These are phyloP conservation scores for Phalloptychus januarius DNA, from an alignment of 2,797 vertebrate species.

Conservation along the genomic window DNA sequence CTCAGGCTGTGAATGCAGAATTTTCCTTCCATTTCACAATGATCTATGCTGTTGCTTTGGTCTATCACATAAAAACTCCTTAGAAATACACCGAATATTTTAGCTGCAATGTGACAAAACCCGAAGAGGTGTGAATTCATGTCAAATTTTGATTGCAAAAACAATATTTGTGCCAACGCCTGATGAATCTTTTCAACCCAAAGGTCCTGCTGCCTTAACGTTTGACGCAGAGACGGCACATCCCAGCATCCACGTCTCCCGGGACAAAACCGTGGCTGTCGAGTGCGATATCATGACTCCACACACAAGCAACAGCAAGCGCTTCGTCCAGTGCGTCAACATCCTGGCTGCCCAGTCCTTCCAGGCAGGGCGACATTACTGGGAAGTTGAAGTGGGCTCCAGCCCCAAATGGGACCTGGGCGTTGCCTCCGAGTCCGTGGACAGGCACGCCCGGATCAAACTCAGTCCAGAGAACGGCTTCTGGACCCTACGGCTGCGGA, in stretches of 20 bases:
- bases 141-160: background rate
- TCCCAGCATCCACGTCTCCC: slow-evolving; percentile 83
- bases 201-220: slow-evolving; percentile 82
- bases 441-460: slow-evolving; percentile 79
- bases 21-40: background rate
- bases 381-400: slow-evolving; percentile 87
- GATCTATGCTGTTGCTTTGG: background rate
- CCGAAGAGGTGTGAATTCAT: background rate
- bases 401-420: slow-evolving; percentile 90
- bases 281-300: slow-evolving; percentile 65
- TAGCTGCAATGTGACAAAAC: slow-evolving; percentile 1
- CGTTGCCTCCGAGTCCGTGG: slow-evolving; percentile 80
- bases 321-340: slow-evolving; percentile 87
- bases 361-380: slow-evolving; percentile 82
- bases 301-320: slow-evolving; percentile 65
- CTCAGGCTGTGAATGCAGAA: background rate
- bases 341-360: slow-evolving; percentile 81
- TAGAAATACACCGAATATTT: background rate
- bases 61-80: background rate
- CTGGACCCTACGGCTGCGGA: slow-evolving; percentile 86
- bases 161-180: background rate
- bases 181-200: slow-evolving; percentile 29
- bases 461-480: slow-evolving; percentile 85
- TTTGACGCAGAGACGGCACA: slow-evolving; percentile 86
- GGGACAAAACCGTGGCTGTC: slow-evolving; percentile 79